Evolutionary conservation across 2,113 vertebrate genomes (phyloP), one percentile per base, ranked within the genome.

Genomic region (Etheostoma cragini): DNA sequence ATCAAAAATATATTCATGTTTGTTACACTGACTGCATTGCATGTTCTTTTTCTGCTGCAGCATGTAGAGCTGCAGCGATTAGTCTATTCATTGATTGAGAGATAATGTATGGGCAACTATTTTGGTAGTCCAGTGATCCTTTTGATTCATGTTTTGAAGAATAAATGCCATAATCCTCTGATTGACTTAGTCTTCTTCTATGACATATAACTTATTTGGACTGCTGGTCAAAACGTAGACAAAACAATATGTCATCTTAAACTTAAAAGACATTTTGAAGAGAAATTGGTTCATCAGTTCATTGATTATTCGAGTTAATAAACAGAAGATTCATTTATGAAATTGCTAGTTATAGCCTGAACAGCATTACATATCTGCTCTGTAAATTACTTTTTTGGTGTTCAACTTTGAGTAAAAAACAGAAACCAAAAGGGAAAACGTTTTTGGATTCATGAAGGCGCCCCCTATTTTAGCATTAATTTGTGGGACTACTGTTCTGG

Each of bases 81-180:
- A 26, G 4, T 68, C 4, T n/a, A 35, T 22, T 26, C 0, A 63
- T 33, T 1, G 3, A n/a, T 30, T 54, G 1, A 46, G 8, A 26
- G 6, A 63, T 71, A 10, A 45, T 26, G 3, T 47, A 57, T 45
- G 6, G 7, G 12, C 3, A 33, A 35, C 26, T 49, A 24, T 58
- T 67, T 66, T 33, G 26, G 47, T 33, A 46, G 33, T 21, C 6
- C 15, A 26, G 45, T 22, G 13, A 30, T 35, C 0, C 1, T 22
- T 54, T 56, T 56, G 16, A 21, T 33, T 47, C 0, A 22, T 6
- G 8, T 46, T 53, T 22, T 1, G 1, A 17, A 57, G 38, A 72
- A 72, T 30, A 58, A 66, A 72, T 58, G 7, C 12, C n/a, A 24
- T 24, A 24, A 19, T 45, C 45, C 69, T 69, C 21, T 69, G 24